Evolutionary conservation across 2,797 vertebrate genomes (phyloP).

Genomic region (Vultur gryphus): DNA sequence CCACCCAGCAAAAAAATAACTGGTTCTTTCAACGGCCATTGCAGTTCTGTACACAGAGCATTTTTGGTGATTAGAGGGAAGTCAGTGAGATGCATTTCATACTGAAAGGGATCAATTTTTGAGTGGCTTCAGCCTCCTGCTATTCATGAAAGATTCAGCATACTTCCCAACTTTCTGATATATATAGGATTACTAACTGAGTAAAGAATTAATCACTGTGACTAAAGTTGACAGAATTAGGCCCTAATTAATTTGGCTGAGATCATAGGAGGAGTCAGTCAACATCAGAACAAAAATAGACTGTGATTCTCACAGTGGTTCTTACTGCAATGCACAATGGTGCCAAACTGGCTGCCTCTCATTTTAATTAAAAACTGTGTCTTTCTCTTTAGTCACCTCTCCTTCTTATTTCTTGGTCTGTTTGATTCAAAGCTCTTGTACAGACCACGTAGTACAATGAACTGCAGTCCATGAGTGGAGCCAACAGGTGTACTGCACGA

Average conservation of each 20-base stretch:
- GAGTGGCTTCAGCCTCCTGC: neutral
- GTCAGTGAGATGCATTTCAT: neutral
- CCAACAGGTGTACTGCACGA: rapidly evolving
- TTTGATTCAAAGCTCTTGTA: neutral
- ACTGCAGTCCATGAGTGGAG: neutral
- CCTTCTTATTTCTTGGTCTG: neutral
- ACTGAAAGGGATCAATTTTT: neutral
- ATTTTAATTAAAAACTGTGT: neutral
- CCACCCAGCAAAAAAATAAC: neutral
- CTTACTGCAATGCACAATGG: neutral
- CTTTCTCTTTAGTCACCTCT: neutral
- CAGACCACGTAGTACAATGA: neutral
- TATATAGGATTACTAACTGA: neutral
- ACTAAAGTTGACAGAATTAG: conserved; percentile 4
- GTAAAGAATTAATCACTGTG: neutral
- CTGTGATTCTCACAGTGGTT: neutral
- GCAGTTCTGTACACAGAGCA: neutral
- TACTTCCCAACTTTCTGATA: neutral
- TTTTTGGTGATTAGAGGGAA: neutral
- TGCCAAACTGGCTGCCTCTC: neutral
- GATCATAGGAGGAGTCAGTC: neutral
- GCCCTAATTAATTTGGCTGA: neutral
- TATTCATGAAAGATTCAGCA: neutral
- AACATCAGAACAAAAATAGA: neutral
- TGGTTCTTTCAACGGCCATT: neutral